Evolutionary conservation across 2,888 invertebrate species (phyloP).

Genomic region (Balanococcus diminutus): DNA sequence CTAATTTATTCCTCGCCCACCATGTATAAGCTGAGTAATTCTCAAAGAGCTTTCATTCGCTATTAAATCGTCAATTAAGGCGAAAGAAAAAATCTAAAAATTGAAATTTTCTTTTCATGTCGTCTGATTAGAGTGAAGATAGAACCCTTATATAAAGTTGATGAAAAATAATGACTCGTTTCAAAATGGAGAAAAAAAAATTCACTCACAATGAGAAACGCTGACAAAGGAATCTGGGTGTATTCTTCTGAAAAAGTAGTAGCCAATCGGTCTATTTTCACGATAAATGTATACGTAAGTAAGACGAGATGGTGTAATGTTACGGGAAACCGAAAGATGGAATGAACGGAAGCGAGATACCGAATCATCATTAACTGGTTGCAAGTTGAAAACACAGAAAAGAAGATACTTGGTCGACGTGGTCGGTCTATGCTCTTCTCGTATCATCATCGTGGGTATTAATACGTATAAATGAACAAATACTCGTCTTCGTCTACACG

Average conservation of each 20-base stretch:
- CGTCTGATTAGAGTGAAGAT: not conserved
- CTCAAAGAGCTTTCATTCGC: not conserved
- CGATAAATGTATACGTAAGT: not conserved
- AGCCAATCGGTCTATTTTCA: not conserved
- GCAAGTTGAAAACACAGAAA: not conserved
- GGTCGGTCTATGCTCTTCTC: not conserved
- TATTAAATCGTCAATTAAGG: not conserved
- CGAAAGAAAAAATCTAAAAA: not conserved
- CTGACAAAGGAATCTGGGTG: not conserved
- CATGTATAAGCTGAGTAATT: not conserved
- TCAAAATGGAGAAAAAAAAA: not conserved
- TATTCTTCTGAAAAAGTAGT: too few species aligned
- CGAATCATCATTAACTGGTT: not conserved
- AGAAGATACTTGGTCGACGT: not conserved
- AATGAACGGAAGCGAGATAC: not conserved
- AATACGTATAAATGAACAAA: not conserved
- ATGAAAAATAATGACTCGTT: too few species aligned
- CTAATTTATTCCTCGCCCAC: not conserved
- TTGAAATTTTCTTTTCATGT: not conserved
- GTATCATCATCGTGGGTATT: not conserved
- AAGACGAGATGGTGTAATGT: not conserved
- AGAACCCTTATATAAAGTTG: not conserved
- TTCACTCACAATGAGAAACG: not conserved
- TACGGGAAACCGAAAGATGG: too few species aligned
- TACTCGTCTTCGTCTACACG: too few species aligned